Conservation (phyloP, 2,113 vertebrate genomes). For the Bufo gargarizans region DNA sequence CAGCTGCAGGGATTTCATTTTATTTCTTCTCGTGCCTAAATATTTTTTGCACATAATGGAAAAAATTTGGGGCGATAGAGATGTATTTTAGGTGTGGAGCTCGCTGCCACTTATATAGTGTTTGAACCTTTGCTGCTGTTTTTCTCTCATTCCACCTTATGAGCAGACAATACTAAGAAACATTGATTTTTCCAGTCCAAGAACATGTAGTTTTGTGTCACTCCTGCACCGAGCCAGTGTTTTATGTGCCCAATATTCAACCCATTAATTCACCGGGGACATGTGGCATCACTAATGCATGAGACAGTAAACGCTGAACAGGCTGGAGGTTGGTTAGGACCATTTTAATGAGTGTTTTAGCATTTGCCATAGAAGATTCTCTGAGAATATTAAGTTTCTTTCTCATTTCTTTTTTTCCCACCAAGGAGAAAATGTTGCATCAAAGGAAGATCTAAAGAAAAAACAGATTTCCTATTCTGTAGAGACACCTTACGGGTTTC, state of each 20-base stretch:
- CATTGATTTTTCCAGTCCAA: neutral
- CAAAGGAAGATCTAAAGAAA: conserved; percentile 76
- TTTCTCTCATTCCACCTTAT: neutral
- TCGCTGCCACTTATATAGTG: neutral
- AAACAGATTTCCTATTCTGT: conserved; percentile 90
- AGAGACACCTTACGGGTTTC: conserved; percentile 97
- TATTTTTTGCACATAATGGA: neutral
- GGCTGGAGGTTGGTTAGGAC: conserved; percentile 8
- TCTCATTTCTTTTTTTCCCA: conserved; percentile 51
- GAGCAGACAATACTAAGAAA: conserved; percentile 3
- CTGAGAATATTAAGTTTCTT: conserved; percentile 35
- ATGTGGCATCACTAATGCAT: conserved; percentile 19
- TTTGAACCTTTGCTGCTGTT: neutral
- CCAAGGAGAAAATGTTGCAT: conserved; percentile 78
- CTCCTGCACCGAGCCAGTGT: neutral
- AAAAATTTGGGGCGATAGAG: neutral
- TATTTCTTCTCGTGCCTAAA: neutral
- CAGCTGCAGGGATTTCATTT: neutral
- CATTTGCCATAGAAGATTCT: neutral
- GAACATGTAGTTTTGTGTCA: neutral
- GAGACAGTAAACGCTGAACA: neutral
- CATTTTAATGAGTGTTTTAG: neutral
- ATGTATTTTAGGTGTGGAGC: neutral
- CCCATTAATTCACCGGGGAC: neutral
- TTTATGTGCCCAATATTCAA: conserved; percentile 16